Evolutionary conservation across 2,797 vertebrate genomes (phyloP).

Genomic region (Rhinophrynus dorsalis): DNA sequence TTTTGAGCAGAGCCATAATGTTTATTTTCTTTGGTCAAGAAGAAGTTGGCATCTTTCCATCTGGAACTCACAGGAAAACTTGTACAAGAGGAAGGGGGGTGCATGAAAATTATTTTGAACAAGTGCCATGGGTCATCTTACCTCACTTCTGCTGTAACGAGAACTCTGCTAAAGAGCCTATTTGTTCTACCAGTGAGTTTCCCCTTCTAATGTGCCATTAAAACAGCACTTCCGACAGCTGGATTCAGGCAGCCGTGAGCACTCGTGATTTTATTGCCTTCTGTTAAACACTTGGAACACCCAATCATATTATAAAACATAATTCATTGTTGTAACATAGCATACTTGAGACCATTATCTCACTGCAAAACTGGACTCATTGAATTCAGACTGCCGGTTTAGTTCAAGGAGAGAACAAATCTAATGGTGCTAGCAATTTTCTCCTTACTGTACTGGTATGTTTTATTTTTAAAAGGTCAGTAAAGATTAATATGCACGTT

Average conservation of each 20-base stretch:
- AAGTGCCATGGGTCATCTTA: slow-evolving; percentile 17
- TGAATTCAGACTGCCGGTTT: background rate
- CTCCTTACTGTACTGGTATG: background rate
- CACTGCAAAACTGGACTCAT: background rate
- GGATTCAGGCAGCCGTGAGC: background rate
- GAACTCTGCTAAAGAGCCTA: slow-evolving; percentile 1
- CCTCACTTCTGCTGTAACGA: background rate
- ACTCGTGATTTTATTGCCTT: slow-evolving; percentile 15
- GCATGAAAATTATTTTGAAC: background rate
- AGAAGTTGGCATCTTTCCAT: background rate
- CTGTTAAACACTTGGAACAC: slow-evolving; percentile 9
- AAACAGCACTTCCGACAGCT: slow-evolving; percentile 13
- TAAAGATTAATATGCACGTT: no score
- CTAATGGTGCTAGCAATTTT: slow-evolving; percentile 26
- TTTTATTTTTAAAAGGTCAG: background rate
- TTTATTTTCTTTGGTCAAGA: background rate
- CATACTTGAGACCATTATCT: background rate
- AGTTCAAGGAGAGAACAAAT: background rate
- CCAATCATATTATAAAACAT: slow-evolving; percentile 11
- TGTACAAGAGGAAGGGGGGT: background rate
- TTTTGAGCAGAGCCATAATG: background rate
- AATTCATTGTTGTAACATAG: background rate
- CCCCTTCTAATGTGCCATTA: slow-evolving; percentile 19
- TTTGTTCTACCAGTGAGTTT: slow-evolving; percentile 23
- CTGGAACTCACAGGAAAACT: background rate